A percentile compares a stretch with the other conserved stretches of the same genome.
These are phyloP conservation scores for Oryzaephilus surinamensis DNA, from an alignment of 1,140 invertebrate species.

Conservation along the genomic window DNA sequence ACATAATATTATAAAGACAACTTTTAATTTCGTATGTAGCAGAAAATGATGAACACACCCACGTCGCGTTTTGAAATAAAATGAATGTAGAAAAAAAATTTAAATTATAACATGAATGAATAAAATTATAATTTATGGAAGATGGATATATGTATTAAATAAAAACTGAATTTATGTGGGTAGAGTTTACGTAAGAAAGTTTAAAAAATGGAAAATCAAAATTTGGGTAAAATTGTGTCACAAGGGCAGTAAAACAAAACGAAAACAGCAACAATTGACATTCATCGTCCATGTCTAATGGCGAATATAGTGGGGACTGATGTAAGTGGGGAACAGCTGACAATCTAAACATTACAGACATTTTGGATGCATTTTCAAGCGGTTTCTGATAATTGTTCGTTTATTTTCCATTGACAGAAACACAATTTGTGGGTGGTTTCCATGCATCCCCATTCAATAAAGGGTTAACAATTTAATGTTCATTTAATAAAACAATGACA, in stretches of 20 bases:
- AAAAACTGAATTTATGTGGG: too few species aligned
- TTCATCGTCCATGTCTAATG: slow-evolving; percentile 5
- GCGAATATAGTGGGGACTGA: slow-evolving; percentile 10
- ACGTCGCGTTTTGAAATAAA: too few species aligned
- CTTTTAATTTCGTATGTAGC: too few species aligned
- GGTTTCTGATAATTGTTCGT: slow-evolving; percentile 17
- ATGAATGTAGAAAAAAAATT: too few species aligned
- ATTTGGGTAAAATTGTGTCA: slow-evolving; percentile 11
- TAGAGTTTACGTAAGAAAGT: too few species aligned
- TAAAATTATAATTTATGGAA: too few species aligned
- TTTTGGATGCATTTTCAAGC: slow-evolving; percentile 24
- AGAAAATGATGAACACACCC: too few species aligned
- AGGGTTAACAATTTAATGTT: too few species aligned
- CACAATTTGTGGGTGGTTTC: slow-evolving; percentile 14
- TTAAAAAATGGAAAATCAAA: too few species aligned
- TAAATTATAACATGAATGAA: too few species aligned
- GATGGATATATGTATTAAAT: too few species aligned
- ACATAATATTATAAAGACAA: too few species aligned
- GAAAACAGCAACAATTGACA: slow-evolving; percentile 7
- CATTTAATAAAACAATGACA: slow-evolving; percentile 9
- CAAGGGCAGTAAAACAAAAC: slow-evolving; percentile 5
- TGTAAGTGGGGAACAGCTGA: slow-evolving; percentile 29
- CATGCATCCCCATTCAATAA: slow-evolving; percentile 12
- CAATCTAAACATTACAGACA: slow-evolving; percentile 27
- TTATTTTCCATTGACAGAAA: slow-evolving; percentile 27